A percentile compares a stretch with the other conserved stretches of the same genome.
Evolutionary conservation across 2,888 invertebrate genomes (phyloP).

Genomic region (Andrena bicolor): DNA sequence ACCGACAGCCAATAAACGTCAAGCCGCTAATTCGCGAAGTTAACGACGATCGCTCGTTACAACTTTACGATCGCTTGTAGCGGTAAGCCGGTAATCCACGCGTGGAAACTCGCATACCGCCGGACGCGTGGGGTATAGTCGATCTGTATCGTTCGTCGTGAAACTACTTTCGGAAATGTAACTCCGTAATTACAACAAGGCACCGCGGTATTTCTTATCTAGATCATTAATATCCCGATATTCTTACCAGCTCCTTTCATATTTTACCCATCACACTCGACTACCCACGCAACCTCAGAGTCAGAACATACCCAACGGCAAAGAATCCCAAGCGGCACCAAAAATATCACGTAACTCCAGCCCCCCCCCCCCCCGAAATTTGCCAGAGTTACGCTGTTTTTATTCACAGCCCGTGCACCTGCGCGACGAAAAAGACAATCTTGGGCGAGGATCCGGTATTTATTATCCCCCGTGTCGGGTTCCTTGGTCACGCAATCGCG

Average conservation of each 20-base stretch:
- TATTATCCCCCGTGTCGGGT: constrained; percentile 63
- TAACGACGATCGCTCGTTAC: constrained; percentile 64
- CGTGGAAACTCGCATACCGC: constrained; percentile 53
- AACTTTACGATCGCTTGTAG: constrained; percentile 58
- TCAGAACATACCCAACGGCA: too few relatives aligned
- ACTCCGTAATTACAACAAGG: neutral
- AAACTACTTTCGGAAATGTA: constrained; percentile 17
- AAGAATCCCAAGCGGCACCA: too few relatives aligned
- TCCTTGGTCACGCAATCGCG: constrained; percentile 73
- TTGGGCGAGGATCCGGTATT: constrained; percentile 63
- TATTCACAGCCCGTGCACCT: constrained; percentile 15
- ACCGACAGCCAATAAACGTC: constrained; percentile 70
- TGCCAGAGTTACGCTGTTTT: neutral
- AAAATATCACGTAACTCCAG: neutral
- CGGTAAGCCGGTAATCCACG: constrained; percentile 40
- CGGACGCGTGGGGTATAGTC: constrained; percentile 15
- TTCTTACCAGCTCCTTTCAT: neutral
- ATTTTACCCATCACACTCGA: neutral
- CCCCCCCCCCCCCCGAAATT: neutral
- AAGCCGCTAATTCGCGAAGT: constrained; percentile 61
- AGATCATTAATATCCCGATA: constrained; percentile 9
- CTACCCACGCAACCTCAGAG: too few relatives aligned
- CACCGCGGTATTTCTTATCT: constrained; percentile 1
- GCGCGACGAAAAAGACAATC: constrained; percentile 39
- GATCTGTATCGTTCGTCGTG: neutral